Conservation (phyloP, 2,113 vertebrate species). For the Vulpes lagopus region DNA sequence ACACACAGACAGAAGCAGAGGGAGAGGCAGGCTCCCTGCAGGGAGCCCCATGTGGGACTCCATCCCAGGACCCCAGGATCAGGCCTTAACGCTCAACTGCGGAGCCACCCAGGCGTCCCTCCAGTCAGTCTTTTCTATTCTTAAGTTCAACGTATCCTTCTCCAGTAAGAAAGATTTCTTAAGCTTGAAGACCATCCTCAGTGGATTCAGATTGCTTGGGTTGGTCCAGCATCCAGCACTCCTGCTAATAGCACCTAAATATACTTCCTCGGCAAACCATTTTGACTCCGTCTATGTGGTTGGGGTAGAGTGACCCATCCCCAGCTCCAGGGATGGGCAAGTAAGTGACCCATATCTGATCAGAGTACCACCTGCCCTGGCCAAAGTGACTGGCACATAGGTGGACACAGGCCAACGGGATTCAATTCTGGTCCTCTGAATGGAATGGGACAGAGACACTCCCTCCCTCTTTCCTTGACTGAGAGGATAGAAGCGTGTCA, state of each 20-base stretch:
- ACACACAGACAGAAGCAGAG: too few relatives aligned
- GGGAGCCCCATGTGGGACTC: too few relatives aligned
- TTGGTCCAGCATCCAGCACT: not conserved
- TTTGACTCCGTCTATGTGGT: accelerated
- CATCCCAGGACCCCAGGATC: too few relatives aligned
- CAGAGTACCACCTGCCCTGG: not conserved
- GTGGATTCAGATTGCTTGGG: not conserved
- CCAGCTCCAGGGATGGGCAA: not conserved
- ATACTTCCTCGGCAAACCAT: accelerated
- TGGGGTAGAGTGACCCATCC: not conserved
- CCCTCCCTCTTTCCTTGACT: not conserved
- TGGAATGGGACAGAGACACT: not conserved
- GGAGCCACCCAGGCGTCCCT: too few relatives aligned
- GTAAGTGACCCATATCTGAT: not conserved
- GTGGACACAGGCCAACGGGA: too few relatives aligned
- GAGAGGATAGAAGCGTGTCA: not conserved
- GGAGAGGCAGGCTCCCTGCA: too few relatives aligned
- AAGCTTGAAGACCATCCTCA: not conserved
- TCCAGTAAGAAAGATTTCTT: not conserved
- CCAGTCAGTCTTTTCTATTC: not conserved
- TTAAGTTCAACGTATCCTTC: not conserved
- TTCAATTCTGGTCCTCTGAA: too few relatives aligned
- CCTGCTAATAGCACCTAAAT: not conserved
- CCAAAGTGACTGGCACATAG: not conserved
- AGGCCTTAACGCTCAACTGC: too few relatives aligned